Evolutionary conservation across 2,113 vertebrate species (phyloP), one percentile per base, ranked within the genome.

Genomic region (Anguilla japonica): DNA sequence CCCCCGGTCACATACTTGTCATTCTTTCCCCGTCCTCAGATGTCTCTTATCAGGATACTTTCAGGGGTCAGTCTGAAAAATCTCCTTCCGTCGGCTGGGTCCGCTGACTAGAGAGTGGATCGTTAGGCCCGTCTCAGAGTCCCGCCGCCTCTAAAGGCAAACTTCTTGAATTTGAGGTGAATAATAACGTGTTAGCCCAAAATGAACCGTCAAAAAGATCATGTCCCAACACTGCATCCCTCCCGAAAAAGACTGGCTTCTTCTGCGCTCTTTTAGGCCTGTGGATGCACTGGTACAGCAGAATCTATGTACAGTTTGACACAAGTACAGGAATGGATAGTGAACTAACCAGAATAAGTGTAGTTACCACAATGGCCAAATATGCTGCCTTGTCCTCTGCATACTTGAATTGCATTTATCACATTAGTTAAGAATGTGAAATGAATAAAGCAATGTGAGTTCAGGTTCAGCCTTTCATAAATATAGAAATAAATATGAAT

Each of bases 401-500:
- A 75, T 75, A 75, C 20, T n/a, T 75, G 1, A 75, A 34, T 34
- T 34, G 13, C 71, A 75, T 34, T 8, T 75, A 75, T 22, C 71
- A 75, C 8, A 13, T 13, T 75, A 29, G 26, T 75, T 75, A 13
- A 34, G 34, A 34, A 34, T 34, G 34, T 75, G 8, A 29, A n/a
- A 34, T 34, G 1, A 75, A 75, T 29, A 75, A 75, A 75, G n/a
- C 71, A 75, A 75, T 75, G n/a, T 13, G 16, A 75, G 26, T 13
- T 75, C 20, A 75, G 71, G n/a, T 75, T 34, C 6, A 75, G 71
- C n/a, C 71, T 26, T 75, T 75, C n/a, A 34, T 26, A 34, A 82
- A 53, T 22, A 43, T 56, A 53, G 26, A 82, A 53, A 82, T 53
- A 43, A 82, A 82, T 53, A 75, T 75, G 71, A 75, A 75, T 75